Percentiles rank a stretch among this genome's conserved stretches.
Conservation (phyloP, 1,140 invertebrate genomes). For the Halotydeus destructor region DNA sequence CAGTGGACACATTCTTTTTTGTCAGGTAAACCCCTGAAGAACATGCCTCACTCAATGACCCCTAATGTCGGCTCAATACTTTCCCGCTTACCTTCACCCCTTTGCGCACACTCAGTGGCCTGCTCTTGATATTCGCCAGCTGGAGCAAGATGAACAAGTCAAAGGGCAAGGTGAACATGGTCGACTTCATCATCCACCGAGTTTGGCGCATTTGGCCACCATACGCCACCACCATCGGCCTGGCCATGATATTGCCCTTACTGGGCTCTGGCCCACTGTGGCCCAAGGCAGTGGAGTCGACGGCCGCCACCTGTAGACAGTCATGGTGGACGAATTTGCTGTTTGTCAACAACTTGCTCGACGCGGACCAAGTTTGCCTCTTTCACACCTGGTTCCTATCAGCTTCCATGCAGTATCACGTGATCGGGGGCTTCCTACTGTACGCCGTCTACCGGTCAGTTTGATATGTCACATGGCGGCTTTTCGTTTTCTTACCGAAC, state of each 20-base stretch:
- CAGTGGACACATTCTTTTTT: conserved; percentile 78
- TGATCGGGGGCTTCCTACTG: conserved; percentile 7
- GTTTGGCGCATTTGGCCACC: conserved; percentile 16
- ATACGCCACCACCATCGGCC: conserved; percentile 8
- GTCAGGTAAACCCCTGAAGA: too few relatives aligned
- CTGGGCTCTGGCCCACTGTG: conserved; percentile 15
- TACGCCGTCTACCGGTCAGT: conserved; percentile 11
- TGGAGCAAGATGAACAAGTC: conserved; percentile 14
- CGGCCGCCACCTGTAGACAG: conserved; percentile 10
- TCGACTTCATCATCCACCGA: conserved; percentile 13
- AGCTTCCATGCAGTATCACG: conserved; percentile 11
- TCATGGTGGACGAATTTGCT: conserved; percentile 18
- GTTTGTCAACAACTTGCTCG: conserved; percentile 41
- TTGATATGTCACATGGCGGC: too few relatives aligned
- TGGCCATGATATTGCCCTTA: conserved; percentile 11
- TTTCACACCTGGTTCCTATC: conserved; percentile 15
- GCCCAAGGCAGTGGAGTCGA: conserved; percentile 11
- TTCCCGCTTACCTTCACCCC: conserved; percentile 20
- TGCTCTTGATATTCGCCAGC: conserved; percentile 13
- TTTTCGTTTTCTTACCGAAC: too few relatives aligned
- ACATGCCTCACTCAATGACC: conserved; percentile 15
- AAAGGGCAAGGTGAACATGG: conserved; percentile 11
- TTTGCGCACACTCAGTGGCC: conserved; percentile 13
- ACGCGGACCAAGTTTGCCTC: conserved; percentile 11
- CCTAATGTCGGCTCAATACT: not conserved